phyloP scores from a whole-genome alignment of 2,797 vertebrate genomes.

The Falco concolor region DNA sequence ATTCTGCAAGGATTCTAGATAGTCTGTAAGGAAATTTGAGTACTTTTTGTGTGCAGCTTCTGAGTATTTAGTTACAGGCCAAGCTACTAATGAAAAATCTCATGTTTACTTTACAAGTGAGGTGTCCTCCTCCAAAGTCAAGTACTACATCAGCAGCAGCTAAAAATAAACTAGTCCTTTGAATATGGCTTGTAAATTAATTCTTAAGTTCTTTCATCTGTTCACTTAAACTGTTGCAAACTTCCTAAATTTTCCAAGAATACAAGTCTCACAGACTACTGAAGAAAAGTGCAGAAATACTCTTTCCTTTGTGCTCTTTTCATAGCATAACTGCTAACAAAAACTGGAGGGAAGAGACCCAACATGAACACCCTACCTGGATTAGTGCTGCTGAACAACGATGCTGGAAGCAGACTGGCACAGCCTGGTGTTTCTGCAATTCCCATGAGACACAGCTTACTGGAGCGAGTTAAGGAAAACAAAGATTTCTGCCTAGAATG shows the following conservation, averaged over 20 bases:
- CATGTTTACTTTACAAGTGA: not conserved
- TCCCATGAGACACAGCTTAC: slow-evolving; percentile 90
- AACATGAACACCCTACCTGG: slow-evolving; percentile 75
- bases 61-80: not conserved
- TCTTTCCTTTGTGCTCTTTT: not conserved
- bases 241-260: not conserved
- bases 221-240: not conserved
- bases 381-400: slow-evolving; percentile 87
- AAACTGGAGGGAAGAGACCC: not conserved
- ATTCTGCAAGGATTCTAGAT: not conserved
- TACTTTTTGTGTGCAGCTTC: not conserved
- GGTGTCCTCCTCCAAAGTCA: not conserved
- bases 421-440: slow-evolving; percentile 89
- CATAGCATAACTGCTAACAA: not conserved
- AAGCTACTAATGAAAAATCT: not conserved
- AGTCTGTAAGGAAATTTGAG: not conserved
- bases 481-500: not conserved
- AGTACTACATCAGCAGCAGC: not conserved
- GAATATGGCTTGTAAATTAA: not conserved
- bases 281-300: not conserved
- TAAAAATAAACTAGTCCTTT: slow-evolving; percentile 1
- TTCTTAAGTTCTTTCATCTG: not conserved
- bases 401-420: slow-evolving; percentile 90
- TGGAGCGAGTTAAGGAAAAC: slow-evolving; percentile 65
- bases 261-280: not conserved